phyloP scores from a whole-genome alignment of 2,888 invertebrate species.

The Brenthis hecate region DNA sequence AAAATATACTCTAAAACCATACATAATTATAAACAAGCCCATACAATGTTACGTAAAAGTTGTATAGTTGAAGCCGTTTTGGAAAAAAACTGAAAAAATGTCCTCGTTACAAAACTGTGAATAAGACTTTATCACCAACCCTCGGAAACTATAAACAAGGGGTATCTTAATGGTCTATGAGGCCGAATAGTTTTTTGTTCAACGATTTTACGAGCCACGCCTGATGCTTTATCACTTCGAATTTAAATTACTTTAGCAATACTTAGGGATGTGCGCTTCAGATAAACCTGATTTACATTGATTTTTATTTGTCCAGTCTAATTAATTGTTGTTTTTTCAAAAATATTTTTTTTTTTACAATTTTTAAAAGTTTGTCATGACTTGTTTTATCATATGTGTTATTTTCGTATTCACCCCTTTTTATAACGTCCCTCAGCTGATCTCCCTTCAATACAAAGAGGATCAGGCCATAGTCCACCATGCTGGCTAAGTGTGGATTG shows the following conservation, averaged over 20 bases:
- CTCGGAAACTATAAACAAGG: constrained; percentile 31
- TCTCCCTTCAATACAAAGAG: too few relatives aligned
- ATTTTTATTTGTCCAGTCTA: constrained; percentile 2
- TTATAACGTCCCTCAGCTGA: too few relatives aligned
- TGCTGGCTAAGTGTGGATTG: too few relatives aligned
- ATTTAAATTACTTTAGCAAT: constrained; percentile 19
- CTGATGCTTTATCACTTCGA: constrained; percentile 16
- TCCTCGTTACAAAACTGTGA: neutral
- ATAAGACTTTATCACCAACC: constrained; percentile 6
- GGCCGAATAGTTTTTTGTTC: constrained; percentile 22
- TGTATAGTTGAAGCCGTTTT: neutral
- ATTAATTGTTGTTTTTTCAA: neutral
- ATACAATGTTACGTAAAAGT: too few relatives aligned
- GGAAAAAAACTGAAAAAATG: neutral
- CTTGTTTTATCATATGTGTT: too few relatives aligned
- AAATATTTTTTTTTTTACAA: too few relatives aligned
- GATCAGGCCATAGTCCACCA: too few relatives aligned
- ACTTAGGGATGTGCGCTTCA: neutral
- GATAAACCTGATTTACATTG: constrained; percentile 14
- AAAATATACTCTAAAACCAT: too few relatives aligned
- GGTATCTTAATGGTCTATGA: constrained; percentile 33
- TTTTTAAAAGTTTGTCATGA: too few relatives aligned
- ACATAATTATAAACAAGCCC: too few relatives aligned
- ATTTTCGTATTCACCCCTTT: too few relatives aligned
- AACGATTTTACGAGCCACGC: constrained; percentile 15